phyloP scores from a whole-genome alignment of 2,113 vertebrate genomes.

The Petrocephalus microphthalmus region DNA sequence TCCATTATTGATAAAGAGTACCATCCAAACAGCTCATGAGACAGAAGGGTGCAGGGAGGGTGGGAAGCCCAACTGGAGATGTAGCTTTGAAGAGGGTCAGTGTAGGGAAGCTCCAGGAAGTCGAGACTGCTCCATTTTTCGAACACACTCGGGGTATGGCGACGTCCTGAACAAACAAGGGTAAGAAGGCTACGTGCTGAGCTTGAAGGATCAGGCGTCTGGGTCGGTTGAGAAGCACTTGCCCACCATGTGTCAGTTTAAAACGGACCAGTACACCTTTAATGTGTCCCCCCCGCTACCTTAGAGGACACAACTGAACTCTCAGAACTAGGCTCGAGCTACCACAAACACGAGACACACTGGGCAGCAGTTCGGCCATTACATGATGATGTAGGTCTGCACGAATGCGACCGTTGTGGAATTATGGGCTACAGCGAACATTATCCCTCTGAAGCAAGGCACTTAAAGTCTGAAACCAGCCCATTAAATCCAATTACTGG shows the following conservation, averaged over 20 bases:
- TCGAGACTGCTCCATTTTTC: not conserved
- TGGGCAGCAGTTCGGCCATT: not conserved
- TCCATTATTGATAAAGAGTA: constrained; percentile 64
- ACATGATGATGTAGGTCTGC: not conserved
- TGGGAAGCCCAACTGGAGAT: not conserved
- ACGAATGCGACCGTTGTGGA: not conserved
- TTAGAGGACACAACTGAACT: not conserved
- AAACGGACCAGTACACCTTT: not conserved
- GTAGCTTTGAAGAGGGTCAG: not conserved
- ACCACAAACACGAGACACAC: not conserved
- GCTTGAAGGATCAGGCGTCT: not conserved
- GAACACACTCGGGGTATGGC: not conserved
- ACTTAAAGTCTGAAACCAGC: not conserved
- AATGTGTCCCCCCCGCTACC: not conserved
- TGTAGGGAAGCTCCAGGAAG: not conserved
- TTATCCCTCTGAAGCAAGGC: not conserved
- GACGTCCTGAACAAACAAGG: not conserved
- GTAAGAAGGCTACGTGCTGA: not conserved
- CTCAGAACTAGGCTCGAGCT: not conserved
- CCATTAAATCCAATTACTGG: constrained; percentile 16
- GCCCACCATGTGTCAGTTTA: not conserved
- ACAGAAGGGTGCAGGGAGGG: constrained; percentile 26
- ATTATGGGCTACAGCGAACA: not conserved
- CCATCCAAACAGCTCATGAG: constrained; percentile 58
- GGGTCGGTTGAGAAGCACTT: not conserved